phyloP scores from a whole-genome alignment of 2,797 vertebrate species.

The Apodemus agrarius region DNA sequence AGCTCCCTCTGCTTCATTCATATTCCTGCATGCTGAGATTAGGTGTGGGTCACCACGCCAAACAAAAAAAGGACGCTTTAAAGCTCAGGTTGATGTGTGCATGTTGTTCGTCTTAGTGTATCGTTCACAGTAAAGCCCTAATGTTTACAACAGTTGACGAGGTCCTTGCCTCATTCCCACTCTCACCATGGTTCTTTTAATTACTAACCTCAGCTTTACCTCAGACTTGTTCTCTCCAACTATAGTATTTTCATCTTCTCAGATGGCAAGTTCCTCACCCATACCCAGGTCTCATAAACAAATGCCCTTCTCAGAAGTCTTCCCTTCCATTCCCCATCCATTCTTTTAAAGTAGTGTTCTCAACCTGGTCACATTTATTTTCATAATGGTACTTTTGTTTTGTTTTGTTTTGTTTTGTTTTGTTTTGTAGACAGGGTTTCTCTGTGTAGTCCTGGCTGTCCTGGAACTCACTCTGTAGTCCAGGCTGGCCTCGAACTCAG shows the following conservation, averaged over 20 bases:
- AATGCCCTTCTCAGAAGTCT: conserved; percentile 23
- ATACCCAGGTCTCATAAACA: conserved; percentile 33
- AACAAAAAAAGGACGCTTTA: conserved; percentile 5
- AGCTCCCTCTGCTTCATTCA: background rate
- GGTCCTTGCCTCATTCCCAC: background rate
- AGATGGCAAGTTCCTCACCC: conserved; percentile 30
- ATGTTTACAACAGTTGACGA: conserved; percentile 8
- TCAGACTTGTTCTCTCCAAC: background rate
- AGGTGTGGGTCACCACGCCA: background rate
- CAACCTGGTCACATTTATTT: conserved; percentile 50
- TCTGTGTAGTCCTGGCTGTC: too few relatives aligned
- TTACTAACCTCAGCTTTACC: background rate
- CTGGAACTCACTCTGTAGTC: too few relatives aligned
- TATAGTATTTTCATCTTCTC: conserved; percentile 6
- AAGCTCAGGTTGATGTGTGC: conserved; percentile 27
- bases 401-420: too few relatives aligned
- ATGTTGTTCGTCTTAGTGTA: conserved; percentile 18
- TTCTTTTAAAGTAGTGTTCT: conserved; percentile 22
- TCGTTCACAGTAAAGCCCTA: conserved; percentile 32
- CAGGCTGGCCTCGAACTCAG: too few relatives aligned
- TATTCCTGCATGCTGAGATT: background rate
- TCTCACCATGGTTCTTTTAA: conserved; percentile 26
- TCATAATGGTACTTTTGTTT: background rate
- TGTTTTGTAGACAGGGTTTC: too few relatives aligned
- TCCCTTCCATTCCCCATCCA: background rate